phyloP scores from a whole-genome alignment of 2,113 vertebrate species.

The Panthera tigris region DNA sequence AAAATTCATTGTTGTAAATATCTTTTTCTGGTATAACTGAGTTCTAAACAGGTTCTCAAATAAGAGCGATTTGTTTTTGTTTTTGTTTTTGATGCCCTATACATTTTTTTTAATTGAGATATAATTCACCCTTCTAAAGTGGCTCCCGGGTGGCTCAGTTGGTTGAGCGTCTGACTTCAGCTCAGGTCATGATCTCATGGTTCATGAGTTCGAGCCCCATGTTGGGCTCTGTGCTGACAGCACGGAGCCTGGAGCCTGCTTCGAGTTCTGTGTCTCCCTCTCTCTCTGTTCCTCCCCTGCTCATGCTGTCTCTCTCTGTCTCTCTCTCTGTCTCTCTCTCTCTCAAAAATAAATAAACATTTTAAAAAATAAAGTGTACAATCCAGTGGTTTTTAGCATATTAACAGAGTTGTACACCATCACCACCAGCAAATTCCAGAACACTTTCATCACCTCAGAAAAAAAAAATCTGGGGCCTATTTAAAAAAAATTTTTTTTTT shows the following conservation, averaged over 20 bases:
- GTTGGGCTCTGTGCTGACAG: no score
- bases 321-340: no score
- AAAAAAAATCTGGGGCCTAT: not conserved
- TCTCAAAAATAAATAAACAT: no score
- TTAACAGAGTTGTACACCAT: not conserved
- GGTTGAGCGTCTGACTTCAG: no score
- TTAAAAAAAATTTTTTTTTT: not conserved
- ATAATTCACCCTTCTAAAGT: not conserved
- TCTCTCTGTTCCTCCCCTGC: no score
- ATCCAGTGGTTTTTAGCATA: not conserved
- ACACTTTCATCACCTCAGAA: not conserved
- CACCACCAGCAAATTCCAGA: not conserved
- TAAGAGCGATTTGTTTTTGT: not conserved
- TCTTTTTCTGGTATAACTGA: not conserved
- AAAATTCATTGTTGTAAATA: not conserved
- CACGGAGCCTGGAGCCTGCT: no score
- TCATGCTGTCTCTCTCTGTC: no score
- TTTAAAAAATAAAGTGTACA: no score
- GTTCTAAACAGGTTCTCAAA: not conserved
- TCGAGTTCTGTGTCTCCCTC: no score
- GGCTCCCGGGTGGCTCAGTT: no score
- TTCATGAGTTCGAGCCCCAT: no score
- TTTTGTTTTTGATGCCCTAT: not conserved
- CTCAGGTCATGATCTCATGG: no score
- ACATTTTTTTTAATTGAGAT: not conserved